Conservation (phyloP, 2,888 invertebrate genomes). For the Orgyia antiqua region DNA sequence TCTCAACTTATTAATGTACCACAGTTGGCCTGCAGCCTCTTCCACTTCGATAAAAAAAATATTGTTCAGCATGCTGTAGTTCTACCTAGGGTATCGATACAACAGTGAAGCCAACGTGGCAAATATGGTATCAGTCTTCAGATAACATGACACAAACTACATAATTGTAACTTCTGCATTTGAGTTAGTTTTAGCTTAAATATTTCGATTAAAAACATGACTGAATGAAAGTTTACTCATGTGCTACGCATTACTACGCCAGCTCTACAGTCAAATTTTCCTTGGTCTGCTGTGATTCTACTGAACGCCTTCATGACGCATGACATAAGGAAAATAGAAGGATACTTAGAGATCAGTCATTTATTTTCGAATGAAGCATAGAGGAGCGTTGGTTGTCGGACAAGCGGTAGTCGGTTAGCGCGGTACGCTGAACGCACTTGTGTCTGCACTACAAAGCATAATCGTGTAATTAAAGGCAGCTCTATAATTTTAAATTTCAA, state of each 20-base stretch:
- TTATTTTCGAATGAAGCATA: constrained; percentile 54
- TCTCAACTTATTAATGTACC: too few species aligned
- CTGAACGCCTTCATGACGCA: constrained; percentile 15
- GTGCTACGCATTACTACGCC: constrained; percentile 42
- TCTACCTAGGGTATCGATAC: too few species aligned
- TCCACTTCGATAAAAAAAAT: too few species aligned
- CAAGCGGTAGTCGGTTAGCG: constrained; percentile 54
- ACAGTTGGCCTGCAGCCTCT: too few species aligned
- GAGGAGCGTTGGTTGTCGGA: constrained; percentile 42
- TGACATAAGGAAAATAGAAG: constrained; percentile 31
- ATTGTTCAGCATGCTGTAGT: too few species aligned
- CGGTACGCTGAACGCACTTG: constrained; percentile 49
- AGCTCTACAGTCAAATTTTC: constrained; percentile 35
- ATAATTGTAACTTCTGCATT: too few species aligned
- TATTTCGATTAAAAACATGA: constrained; percentile 14
- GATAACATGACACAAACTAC: too few species aligned
- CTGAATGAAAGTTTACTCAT: constrained; percentile 49
- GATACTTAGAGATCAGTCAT: constrained; percentile 30
- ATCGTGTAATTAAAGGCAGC: constrained; percentile 29
- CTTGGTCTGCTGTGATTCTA: constrained; percentile 31
- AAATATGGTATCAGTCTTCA: too few species aligned
- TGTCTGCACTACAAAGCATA: constrained; percentile 27
- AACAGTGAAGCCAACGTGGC: too few species aligned
- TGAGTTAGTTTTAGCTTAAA: too few species aligned
- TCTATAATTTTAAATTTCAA: constrained; percentile 30